Base-by-base conservation (phyloP, 2,888 invertebrate genomes). In the Ectobius pallidus region DNA sequence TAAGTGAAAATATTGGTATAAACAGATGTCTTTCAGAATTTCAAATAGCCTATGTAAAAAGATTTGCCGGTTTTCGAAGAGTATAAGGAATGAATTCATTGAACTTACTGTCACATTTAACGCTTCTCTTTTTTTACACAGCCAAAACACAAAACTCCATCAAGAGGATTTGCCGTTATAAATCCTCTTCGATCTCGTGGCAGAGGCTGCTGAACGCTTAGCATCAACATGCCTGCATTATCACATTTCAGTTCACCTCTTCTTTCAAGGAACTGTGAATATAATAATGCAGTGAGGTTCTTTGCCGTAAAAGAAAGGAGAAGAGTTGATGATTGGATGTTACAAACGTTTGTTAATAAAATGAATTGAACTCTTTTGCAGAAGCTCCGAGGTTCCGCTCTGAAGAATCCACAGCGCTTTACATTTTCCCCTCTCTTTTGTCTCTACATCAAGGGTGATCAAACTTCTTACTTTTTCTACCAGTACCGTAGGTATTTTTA, bases 81-180 rank as follows among this genome's bases (percentile, higher is more conserved):
- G 14, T 2, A 16, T 3, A 6, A n/a, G 6, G 58, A 32, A 58
- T 30, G n/a, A 58, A 58, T 58, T 58, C 30, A 30, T 7, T 3
- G 6, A n/a, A 30, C 30, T 30, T 58, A 58, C 32, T 32, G 58
- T 16, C 58, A 58, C n/a, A 58, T 14, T 6, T 14, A 58, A 58
- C 58, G 27, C n/a, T n/a, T n/a, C n/a, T n/a, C n/a, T n/a, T n/a
- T n/a, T n/a, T n/a, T n/a, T n/a, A n/a, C n/a, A n/a, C n/a, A n/a
- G n/a, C n/a, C n/a, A n/a, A n/a, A n/a, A n/a, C 58, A n/a, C 58
- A 58, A 30, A 58, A 58, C 27, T 27, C 11, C 58, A 58, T n/a
- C 58, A 58, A 30, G 58, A 30, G 58, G 58, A 58, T 58, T 58
- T 32, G 1, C n/a, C 58, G 27, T 25, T 58, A 58, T 58, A 58